Evolutionary conservation across 2,797 vertebrate genomes (phyloP), one percentile per base, ranked within the genome.

Genomic region (Dendrocincla fuliginosa): DNA sequence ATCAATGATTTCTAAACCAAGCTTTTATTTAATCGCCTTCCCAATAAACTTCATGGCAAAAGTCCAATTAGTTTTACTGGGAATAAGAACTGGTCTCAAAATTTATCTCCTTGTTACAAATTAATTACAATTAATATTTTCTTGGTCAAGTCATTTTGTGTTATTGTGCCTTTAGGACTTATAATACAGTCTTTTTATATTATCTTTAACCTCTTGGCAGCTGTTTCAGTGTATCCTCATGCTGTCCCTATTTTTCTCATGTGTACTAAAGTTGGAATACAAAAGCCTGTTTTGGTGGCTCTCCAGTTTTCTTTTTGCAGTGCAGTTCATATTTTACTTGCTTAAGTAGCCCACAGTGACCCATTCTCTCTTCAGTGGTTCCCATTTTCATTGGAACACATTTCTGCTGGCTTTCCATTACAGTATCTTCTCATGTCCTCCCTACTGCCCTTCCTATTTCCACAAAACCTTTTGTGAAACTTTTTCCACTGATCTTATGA

Each of bases 1-100:
- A 88, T 82, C 44, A 41, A 18, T 22, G 37, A 89, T 94, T 96
- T 91, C 60, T 88, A 89, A 94, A 94, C 41, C 37, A 84, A 96
- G 42, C 5, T 30, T 41, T 93, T 94, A 93, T 70, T 94, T 95
- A 95, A 93, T 96, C 49, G 22, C 46, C 30, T 91, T 91, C 52
- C 59, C 60, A 87, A 91, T 91, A 93, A 95, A 89, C 37, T 73
- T 70, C 15, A 74, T 63, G 83, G 93, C 89, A 95, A 30, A 81
- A 91, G 59, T 73, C 91, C 91, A 65, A 56, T 79, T 93, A 80
- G 44, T 79, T 91, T 79, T 86, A 82, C 16, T 77, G 41, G 76
- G 52, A 91, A 82, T 60, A 81, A 81, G 52, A 93, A 81, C 35
- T 20, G n/a, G 24, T 59, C 57, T 86, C 63, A 87, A 84, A 79